Percentiles rank a stretch among this genome's conserved stretches.
Conservation (phyloP, 2,797 vertebrate genomes). For the Gallirallus australis region DNA sequence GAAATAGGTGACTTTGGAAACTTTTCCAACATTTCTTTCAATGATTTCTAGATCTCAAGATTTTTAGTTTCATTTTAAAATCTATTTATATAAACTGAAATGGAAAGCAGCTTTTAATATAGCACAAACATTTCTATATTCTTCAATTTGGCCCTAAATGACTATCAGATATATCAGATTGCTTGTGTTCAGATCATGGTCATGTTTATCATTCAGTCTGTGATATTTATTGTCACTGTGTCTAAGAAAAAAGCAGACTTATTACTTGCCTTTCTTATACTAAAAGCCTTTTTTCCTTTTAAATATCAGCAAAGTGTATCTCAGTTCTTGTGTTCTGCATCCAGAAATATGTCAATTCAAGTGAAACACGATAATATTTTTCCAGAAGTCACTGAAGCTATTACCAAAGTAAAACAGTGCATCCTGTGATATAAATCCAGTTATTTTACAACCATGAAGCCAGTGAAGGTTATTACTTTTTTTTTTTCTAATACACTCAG, state of each 20-base stretch:
- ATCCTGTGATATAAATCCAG: conserved; percentile 50
- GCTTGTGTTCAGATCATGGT: conserved; percentile 30
- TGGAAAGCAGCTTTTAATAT: background rate
- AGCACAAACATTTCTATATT: background rate
- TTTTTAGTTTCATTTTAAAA: conserved; percentile 13
- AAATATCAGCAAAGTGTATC: conserved; percentile 57
- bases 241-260: conserved; percentile 66
- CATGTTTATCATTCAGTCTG: conserved; percentile 56
- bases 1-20: background rate
- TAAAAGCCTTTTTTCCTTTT: conserved; percentile 53
- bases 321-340: conserved; percentile 54
- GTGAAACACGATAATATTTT: conserved; percentile 60
- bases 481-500: conserved; percentile 35
- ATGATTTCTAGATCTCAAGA: background rate
- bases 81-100: conserved; percentile 20
- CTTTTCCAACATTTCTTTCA: background rate
- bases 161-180: conserved; percentile 25
- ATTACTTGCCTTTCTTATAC: conserved; percentile 55
- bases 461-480: conserved; percentile 17
- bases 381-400: conserved; percentile 52
- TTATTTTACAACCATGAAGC: conserved; percentile 42
- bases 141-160: background rate
- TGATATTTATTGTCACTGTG: conserved; percentile 55
- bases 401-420: conserved; percentile 51
- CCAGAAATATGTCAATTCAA: conserved; percentile 65